phyloP scores from a whole-genome alignment of 2,113 vertebrate genomes.

The Burhinus oedicnemus region DNA sequence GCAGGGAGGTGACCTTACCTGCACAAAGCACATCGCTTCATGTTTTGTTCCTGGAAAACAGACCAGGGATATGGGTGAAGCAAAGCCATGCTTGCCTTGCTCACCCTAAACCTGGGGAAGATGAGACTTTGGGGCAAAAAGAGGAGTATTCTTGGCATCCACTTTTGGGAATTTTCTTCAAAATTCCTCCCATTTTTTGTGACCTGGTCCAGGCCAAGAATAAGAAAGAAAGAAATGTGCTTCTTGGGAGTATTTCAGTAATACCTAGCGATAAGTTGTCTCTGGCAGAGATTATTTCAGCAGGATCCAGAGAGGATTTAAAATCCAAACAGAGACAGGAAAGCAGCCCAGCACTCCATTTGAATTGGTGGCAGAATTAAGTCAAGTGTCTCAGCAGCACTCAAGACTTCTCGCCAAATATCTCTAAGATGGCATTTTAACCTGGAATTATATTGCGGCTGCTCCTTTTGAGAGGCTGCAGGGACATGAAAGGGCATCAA shows the following conservation, averaged over 20 bases:
- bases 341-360: constrained; percentile 2
- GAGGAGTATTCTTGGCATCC: neutral
- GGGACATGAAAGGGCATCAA: neutral
- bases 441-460: neutral
- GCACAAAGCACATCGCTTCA: neutral
- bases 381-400: neutral
- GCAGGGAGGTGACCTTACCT: neutral
- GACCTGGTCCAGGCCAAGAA: constrained; percentile 36
- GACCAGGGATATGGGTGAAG: neutral
- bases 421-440: neutral
- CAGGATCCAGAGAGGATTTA: constrained; percentile 45
- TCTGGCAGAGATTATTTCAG: constrained; percentile 58
- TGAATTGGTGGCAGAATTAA: constrained; percentile 30
- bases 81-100: neutral
- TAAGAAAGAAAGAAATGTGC: constrained; percentile 57
- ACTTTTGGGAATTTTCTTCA: constrained; percentile 35
- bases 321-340: constrained; percentile 33
- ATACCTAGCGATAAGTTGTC: constrained; percentile 55
- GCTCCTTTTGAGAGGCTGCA: neutral
- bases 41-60: neutral
- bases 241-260: constrained; percentile 52
- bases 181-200: constrained; percentile 52
- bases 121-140: neutral
- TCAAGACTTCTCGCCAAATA: neutral
- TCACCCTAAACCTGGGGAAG: neutral